These are phyloP conservation scores for Eucidaris tribuloides DNA, from an alignment of 35 echinoderm and acorn worm genomes.

Conservation along the genomic window DNA sequence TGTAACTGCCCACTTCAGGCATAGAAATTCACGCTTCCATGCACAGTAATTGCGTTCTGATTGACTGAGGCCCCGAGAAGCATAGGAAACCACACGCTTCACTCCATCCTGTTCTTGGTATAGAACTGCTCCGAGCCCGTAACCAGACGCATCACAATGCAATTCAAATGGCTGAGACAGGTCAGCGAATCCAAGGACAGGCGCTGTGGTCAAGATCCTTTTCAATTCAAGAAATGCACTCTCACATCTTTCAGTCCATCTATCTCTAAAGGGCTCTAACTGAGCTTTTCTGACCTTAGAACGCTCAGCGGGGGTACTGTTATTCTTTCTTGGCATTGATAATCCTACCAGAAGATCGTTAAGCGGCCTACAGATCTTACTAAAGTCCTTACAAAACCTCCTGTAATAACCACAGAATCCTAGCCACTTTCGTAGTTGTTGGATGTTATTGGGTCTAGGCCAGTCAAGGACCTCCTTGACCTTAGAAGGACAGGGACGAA, in stretches of 20 bases:
- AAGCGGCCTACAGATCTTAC: not conserved
- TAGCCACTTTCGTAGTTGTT: too few relatives aligned
- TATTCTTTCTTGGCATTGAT: not conserved
- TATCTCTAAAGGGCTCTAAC: not conserved
- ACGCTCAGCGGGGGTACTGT: conserved; percentile 3
- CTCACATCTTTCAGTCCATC: conserved; percentile 3
- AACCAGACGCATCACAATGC: not conserved
- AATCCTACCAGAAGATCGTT: not conserved
- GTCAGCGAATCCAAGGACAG: not conserved
- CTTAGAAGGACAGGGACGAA: too few relatives aligned
- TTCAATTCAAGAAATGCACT: not conserved
- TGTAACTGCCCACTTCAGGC: too few relatives aligned
- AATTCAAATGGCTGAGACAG: not conserved
- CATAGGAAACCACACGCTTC: conserved; percentile 27
- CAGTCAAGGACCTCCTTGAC: too few relatives aligned
- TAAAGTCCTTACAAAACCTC: not conserved
- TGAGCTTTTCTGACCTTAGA: conserved; percentile 12
- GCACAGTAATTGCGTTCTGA: too few relatives aligned
- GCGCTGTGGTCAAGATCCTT: not conserved
- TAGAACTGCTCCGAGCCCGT: conserved; percentile 26
- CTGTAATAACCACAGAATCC: conserved; percentile 4
- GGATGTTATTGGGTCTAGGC: too few relatives aligned
- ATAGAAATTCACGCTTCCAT: too few relatives aligned
- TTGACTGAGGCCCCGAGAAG: conserved; percentile 12
- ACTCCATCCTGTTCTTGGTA: conserved; percentile 47